Percentiles rank a stretch among this genome's conserved stretches.
Conservation (phyloP, 2,113 vertebrate genomes). For the Poecile atricapillus region DNA sequence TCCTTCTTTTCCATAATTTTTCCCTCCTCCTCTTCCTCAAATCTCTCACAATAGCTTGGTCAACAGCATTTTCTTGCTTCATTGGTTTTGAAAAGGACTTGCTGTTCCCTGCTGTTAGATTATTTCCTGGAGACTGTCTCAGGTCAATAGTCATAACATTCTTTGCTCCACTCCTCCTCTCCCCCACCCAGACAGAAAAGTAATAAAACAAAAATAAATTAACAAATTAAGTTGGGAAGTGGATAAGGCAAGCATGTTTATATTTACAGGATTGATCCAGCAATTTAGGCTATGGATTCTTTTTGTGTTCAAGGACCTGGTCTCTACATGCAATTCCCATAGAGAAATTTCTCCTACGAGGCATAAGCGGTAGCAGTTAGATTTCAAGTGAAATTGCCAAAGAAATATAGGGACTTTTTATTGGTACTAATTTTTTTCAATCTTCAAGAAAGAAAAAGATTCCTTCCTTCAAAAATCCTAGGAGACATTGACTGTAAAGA, state of each 20-base stretch:
- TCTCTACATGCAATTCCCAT: background rate
- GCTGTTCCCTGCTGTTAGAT: slow-evolving; percentile 59
- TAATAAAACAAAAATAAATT: background rate
- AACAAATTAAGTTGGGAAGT: background rate
- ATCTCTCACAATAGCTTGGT: slow-evolving; percentile 50
- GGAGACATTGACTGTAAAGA: background rate
- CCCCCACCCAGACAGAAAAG: background rate
- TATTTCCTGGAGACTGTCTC: slow-evolving; percentile 68
- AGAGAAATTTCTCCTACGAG: background rate
- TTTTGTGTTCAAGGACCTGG: background rate
- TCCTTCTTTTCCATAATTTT: background rate
- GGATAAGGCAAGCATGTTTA: background rate
- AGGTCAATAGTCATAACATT: slow-evolving; percentile 54
- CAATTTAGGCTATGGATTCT: background rate
- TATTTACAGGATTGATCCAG: background rate
- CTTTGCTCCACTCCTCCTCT: background rate
- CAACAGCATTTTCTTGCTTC: slow-evolving; percentile 69
- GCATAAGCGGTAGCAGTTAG: background rate
- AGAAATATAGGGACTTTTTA: background rate
- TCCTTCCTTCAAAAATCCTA: background rate
- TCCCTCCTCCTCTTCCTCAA: background rate
- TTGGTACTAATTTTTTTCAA: background rate
- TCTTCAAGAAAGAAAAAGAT: background rate
- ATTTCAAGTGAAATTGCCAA: background rate
- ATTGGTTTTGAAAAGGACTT: slow-evolving; percentile 67